These are phyloP conservation scores for Cercocebus atys DNA, from an alignment of 2,113 vertebrate species.

Conservation along the genomic window DNA sequence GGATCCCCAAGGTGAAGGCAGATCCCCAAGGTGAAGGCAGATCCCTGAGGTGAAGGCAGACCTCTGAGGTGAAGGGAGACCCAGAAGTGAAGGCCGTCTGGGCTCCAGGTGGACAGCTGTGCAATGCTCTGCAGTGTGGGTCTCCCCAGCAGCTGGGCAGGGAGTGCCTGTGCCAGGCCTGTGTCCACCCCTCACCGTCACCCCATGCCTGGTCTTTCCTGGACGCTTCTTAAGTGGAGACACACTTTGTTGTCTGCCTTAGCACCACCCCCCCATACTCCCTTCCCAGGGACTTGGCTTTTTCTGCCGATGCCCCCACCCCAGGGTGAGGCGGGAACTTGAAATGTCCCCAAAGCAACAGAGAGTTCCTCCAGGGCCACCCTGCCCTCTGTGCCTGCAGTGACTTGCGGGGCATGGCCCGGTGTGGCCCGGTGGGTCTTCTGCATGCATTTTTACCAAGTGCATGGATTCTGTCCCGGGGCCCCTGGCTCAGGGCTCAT, in stretches of 20 bases:
- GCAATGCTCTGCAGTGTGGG: accelerated
- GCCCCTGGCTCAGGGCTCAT: not conserved
- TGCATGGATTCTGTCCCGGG: too few relatives aligned
- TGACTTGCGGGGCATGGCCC: too few relatives aligned
- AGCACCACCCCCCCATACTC: not conserved
- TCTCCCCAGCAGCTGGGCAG: not conserved
- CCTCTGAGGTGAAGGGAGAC: too few relatives aligned
- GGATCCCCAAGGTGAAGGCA: too few relatives aligned
- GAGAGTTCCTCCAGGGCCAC: not conserved
- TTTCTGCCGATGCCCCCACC: not conserved
- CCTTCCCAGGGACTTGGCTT: not conserved
- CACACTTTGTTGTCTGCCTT: not conserved
- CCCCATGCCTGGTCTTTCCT: not conserved
- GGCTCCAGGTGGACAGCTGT: not conserved
- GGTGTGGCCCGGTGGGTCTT: accelerated
- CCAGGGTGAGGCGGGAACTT: not conserved
- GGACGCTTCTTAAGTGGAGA: accelerated
- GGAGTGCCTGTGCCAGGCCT: not conserved
- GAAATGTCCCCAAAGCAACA: not conserved
- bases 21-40: not conserved
- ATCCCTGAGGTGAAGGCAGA: not conserved
- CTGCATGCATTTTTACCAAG: not conserved
- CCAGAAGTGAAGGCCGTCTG: accelerated
- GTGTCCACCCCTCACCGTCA: not conserved
- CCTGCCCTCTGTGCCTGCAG: not conserved